Evolutionary conservation across 1,140 invertebrate genomes (phyloP), one percentile per base, ranked within the genome.

Genomic region (Brachionus rubens): DNA sequence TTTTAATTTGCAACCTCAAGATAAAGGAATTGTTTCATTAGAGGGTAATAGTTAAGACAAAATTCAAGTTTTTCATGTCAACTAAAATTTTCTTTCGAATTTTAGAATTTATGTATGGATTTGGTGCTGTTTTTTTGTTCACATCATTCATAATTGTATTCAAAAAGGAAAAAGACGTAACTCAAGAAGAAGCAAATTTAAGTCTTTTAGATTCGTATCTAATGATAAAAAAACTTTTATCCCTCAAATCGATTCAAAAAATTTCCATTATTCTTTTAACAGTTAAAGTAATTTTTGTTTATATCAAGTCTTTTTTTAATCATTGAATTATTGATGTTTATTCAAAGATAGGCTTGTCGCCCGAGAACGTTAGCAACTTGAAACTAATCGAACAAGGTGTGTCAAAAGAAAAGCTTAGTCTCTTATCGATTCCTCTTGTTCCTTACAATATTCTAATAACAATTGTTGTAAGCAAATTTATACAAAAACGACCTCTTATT

Each of bases 401-500:
- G 54, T 92, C 93, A 0, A 96, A 96, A 82, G 95, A 98, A 82
- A 91, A 92, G 78, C 84, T 99, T 56, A 96, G 95, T 0, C 83
- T 98, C 43, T 86, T 99, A 80, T 84, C 82, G 33, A 89, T 98
- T 16, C 94, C 94, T 6, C 86, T 98, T 81, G 91, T 96, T 54
- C 96, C 96, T 9, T 85, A 99, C 24, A 95, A 98, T 86, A 92
- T 99, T 59, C 83, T 97, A 36, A 86, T 99, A 79, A 96, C 96
- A 6, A 83, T 98, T 59, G 82, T 94, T 36, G 91, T 98, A 78
- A 89, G 89, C 65, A 92, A 90, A 82, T 93, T 94, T 81, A 95
- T 92, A 0, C 94, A 96, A 12, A 90, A 91, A 0, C 87, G 88
- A 76, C 95, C 96, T 3, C 88, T 99, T 83, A 89, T 92, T 77